A percentile compares a stretch with the other conserved stretches of the same genome.
Evolutionary conservation across 2,113 vertebrate species (phyloP).

Genomic region (Hystrix cristata): DNA sequence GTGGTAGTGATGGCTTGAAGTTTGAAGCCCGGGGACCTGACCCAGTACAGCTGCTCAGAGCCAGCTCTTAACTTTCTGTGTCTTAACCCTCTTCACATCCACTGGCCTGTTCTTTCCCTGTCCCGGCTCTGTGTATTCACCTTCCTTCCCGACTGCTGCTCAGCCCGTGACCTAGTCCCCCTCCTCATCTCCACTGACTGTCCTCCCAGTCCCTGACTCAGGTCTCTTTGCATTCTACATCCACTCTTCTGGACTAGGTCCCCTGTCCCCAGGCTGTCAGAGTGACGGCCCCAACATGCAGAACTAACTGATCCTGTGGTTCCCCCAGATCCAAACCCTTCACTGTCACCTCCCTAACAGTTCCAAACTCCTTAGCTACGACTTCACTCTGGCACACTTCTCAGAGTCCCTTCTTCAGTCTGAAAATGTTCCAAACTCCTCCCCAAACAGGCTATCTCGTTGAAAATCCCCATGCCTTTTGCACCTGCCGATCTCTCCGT

Average conservation of each 20-base stretch:
- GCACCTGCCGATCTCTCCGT: background rate
- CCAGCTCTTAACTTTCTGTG: background rate
- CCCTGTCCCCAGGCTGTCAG: background rate
- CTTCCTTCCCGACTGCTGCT: background rate
- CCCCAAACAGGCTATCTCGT: background rate
- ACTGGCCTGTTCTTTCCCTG: background rate
- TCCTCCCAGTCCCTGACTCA: background rate
- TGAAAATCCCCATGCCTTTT: constrained; percentile 11
- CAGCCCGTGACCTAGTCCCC: background rate
- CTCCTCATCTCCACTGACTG: background rate
- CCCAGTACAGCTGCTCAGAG: background rate
- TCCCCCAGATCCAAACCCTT: background rate
- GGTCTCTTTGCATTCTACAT: background rate
- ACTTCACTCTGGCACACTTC: background rate
- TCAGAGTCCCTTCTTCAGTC: background rate
- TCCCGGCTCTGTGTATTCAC: background rate
- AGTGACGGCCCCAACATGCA: background rate
- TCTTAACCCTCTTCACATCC: background rate
- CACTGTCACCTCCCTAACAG: background rate
- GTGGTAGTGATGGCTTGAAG: background rate
- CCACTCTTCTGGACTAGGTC: background rate
- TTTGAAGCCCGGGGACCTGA: background rate
- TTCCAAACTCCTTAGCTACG: background rate
- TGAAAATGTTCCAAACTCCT: constrained; percentile 20
- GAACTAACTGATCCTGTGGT: no score